Percentiles rank a stretch among this genome's conserved stretches.
Evolutionary conservation across 2,113 vertebrate species (phyloP).

Genomic region (Chinchilla lanigera): DNA sequence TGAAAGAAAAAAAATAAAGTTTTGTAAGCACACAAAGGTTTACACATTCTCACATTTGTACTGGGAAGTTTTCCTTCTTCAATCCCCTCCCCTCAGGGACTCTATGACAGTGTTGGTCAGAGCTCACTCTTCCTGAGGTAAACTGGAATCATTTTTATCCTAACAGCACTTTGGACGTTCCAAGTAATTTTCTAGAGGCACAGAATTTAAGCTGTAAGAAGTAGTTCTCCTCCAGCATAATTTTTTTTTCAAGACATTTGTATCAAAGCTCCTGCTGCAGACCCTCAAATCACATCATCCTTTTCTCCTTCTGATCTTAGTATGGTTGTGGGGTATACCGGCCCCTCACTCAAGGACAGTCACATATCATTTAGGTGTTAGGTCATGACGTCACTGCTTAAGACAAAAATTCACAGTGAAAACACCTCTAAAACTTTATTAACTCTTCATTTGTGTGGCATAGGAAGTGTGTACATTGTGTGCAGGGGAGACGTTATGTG

Average conservation of each 20-base stretch:
- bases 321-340: neutral
- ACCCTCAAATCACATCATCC: neutral
- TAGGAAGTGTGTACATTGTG: neutral
- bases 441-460: neutral
- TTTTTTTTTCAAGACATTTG: neutral
- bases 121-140: neutral
- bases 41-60: neutral
- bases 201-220: neutral
- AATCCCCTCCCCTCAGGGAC: neutral
- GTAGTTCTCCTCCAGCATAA: neutral
- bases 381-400: neutral
- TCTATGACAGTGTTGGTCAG: neutral
- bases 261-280: neutral
- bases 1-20: neutral
- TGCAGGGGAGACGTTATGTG: neutral
- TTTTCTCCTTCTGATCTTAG: neutral
- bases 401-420: neutral
- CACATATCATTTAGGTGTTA: neutral
- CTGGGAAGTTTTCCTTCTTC: neutral
- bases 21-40: neutral
- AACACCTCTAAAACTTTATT: neutral
- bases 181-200: neutral
- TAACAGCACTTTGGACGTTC: neutral
- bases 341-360: neutral
- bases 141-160: neutral